A percentile compares a stretch with the other conserved stretches of the same genome.
Conservation (phyloP, 2,797 vertebrate genomes). For the Acanthornis magna region DNA sequence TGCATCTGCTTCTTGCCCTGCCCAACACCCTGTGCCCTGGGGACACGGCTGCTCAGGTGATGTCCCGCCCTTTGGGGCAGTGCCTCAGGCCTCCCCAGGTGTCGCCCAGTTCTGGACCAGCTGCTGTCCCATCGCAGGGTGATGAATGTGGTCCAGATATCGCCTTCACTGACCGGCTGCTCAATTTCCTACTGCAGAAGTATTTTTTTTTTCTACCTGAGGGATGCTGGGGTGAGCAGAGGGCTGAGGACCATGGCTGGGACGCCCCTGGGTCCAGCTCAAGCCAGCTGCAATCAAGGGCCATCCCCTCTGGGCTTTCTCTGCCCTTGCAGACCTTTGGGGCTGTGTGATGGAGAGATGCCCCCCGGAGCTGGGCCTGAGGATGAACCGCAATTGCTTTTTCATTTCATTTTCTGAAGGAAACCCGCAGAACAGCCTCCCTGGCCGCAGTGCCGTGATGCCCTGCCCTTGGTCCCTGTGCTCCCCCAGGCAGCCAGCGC, state of each 20-base stretch:
- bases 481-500: accelerated
- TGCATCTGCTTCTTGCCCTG: not conserved
- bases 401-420: not conserved
- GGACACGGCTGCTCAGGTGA: not conserved
- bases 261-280: not conserved
- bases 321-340: too few relatives aligned
- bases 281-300: accelerated
- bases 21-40: not conserved
- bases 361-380: not conserved
- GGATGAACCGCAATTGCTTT: not conserved
- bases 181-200: not conserved
- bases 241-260: accelerated
- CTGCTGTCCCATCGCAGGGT: accelerated
- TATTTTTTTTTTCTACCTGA: not conserved
- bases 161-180: not conserved
- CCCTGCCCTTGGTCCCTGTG: accelerated
- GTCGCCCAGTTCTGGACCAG: not conserved
- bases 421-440: not conserved
- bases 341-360: not conserved
- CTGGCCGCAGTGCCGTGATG: accelerated
- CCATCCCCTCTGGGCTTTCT: not conserved
- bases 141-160: not conserved
- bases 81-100: not conserved
- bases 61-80: not conserved
- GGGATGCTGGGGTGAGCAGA: not conserved